These are phyloP conservation scores for Chelidonichthys spinosus DNA, from an alignment of 2,797 vertebrate genomes.

Conservation along the genomic window DNA sequence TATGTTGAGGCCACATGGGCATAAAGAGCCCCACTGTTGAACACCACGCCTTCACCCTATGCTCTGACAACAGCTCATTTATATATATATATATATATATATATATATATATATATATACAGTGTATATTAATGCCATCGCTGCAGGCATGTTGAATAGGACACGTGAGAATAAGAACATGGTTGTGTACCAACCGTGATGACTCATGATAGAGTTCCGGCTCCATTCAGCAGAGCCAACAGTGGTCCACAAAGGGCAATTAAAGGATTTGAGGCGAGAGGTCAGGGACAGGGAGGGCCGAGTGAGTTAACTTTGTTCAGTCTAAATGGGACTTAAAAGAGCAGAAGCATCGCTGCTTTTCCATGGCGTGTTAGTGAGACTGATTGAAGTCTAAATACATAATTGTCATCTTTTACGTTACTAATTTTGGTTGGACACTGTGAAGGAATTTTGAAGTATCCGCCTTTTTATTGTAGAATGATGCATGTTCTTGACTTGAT, in stretches of 20 bases:
- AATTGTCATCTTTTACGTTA: constrained; percentile 19
- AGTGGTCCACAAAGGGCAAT: constrained; percentile 59
- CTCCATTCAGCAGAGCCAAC: constrained; percentile 42
- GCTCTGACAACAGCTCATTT: constrained; percentile 34
- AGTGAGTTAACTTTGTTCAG: constrained; percentile 23
- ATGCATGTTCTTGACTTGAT: neutral
- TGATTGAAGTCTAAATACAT: constrained; percentile 19
- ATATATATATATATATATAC: neutral
- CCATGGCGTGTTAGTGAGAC: constrained; percentile 11
- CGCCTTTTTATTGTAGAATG: neutral
- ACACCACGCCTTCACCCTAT: constrained; percentile 19
- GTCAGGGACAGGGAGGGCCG: constrained; percentile 28
- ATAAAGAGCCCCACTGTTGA: constrained; percentile 38
- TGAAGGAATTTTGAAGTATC: neutral
- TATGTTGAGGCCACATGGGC: constrained; percentile 28
- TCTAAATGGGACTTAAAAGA: constrained; percentile 44
- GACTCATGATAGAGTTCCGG: constrained; percentile 22
- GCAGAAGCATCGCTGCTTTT: constrained; percentile 13
- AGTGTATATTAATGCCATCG: too few relatives aligned
- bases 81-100: constrained; percentile 1
- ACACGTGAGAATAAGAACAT: neutral
- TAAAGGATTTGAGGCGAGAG: constrained; percentile 66
- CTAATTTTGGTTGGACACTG: constrained; percentile 2
- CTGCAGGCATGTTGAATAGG: constrained; percentile 16
- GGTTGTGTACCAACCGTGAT: constrained; percentile 54